Conservation (phyloP, 2,888 invertebrate genomes). For the Lydus trimaculatus region DNA sequence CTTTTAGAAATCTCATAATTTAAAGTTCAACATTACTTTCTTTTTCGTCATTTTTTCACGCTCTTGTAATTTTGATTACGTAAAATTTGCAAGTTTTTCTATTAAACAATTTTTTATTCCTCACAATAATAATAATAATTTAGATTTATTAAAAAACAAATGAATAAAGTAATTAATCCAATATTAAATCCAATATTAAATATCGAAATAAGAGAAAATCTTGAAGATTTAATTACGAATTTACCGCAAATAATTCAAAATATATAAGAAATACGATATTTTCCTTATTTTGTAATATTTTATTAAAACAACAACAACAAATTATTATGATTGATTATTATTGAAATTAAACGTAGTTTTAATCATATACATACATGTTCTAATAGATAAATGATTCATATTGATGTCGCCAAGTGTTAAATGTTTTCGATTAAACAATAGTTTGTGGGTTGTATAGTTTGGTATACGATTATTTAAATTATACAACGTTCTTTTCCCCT, state of each 20-base stretch:
- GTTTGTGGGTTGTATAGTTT: conserved; percentile 21
- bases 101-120: not conserved
- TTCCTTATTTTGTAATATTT: not conserved
- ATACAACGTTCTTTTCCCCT: not conserved
- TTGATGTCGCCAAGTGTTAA: conserved; percentile 28
- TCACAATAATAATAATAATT: too few relatives aligned
- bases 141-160: not conserved
- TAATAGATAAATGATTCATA: conserved; percentile 10
- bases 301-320: too few relatives aligned
- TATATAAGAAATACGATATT: not conserved
- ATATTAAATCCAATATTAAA: not conserved
- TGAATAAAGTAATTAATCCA: not conserved
- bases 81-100: not conserved
- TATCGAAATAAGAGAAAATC: not conserved
- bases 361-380: conserved; percentile 4
- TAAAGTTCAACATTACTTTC: not conserved
- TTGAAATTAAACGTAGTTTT: conserved; percentile 22
- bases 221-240: not conserved
- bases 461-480: not conserved
- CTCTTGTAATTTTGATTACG: not conserved
- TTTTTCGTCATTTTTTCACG: not conserved
- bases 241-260: conserved; percentile 1
- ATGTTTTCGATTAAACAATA: conserved; percentile 29
- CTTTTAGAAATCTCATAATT: not conserved
- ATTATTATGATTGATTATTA: not conserved